Evolutionary conservation across 37 sponge, comb jelly and placozoan species (phyloP).

Genomic region (Agelas oroides): DNA sequence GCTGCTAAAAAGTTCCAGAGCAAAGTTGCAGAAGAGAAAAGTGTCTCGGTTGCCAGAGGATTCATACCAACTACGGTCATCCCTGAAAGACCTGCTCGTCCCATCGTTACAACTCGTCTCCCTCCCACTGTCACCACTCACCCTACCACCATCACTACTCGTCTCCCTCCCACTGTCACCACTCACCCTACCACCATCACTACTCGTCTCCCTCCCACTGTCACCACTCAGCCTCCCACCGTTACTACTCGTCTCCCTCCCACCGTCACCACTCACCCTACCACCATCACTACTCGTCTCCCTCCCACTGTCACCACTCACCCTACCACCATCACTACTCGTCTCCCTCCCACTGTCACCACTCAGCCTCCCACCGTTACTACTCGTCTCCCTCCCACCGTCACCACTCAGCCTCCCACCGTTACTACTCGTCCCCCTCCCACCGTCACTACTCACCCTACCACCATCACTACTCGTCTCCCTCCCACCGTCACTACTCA

Average conservation of each 20-base stretch:
- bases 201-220: neutral
- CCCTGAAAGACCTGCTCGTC: neutral
- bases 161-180: neutral
- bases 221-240: neutral
- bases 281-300: neutral
- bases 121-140: neutral
- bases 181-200: too few relatives aligned
- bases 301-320: neutral
- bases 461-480: too few relatives aligned
- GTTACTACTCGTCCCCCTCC: neutral
- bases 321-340: too few relatives aligned
- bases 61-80: neutral
- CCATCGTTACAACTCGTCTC: neutral
- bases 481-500: neutral
- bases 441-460: neutral
- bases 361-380: neutral
- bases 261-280: neutral
- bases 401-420: neutral
- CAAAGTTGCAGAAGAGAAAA: conserved; percentile 48
- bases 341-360: neutral
- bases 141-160: neutral
- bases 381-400: neutral
- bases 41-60: conserved; percentile 45
- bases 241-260: neutral
- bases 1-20: conserved; percentile 58